Conservation (phyloP, 2,888 invertebrate species). For the Clitarchus hookeri region DNA sequence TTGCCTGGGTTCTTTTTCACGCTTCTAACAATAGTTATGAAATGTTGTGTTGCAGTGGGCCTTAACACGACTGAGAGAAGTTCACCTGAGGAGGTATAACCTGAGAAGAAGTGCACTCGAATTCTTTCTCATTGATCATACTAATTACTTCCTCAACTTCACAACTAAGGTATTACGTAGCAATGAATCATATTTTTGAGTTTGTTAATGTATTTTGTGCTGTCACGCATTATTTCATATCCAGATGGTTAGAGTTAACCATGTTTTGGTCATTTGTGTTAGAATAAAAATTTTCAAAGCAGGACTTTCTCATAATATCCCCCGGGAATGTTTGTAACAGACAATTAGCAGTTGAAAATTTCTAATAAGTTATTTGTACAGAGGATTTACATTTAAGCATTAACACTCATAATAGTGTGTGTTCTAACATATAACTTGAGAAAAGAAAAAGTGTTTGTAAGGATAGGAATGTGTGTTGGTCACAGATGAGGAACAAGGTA, state of each 20-base stretch:
- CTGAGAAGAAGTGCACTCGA: constrained; percentile 66
- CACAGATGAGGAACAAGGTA: constrained; percentile 64
- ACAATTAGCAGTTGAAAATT: too few species aligned
- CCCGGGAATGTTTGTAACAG: too few species aligned
- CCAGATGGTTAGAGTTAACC: too few species aligned
- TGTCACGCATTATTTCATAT: too few species aligned
- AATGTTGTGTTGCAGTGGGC: constrained; percentile 55
- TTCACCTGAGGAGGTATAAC: constrained; percentile 68
- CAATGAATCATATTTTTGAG: too few species aligned
- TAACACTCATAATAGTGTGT: not conserved
- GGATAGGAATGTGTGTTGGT: constrained; percentile 26
- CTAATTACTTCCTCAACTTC: constrained; percentile 68
- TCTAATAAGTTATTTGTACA: too few species aligned
- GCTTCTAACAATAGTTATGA: not conserved
- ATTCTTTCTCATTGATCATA: constrained; percentile 67
- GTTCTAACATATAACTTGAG: not conserved
- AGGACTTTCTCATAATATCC: too few species aligned
- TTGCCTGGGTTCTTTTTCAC: not conserved
- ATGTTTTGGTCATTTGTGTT: too few species aligned
- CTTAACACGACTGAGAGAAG: constrained; percentile 62
- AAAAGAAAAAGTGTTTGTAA: not conserved
- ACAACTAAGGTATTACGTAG: constrained; percentile 58
- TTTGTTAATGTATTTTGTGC: too few species aligned
- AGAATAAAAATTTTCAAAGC: too few species aligned
- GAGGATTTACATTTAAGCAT: not conserved